Conservation (phyloP, 2,797 vertebrate species). For the Echiichthys vipera region DNA sequence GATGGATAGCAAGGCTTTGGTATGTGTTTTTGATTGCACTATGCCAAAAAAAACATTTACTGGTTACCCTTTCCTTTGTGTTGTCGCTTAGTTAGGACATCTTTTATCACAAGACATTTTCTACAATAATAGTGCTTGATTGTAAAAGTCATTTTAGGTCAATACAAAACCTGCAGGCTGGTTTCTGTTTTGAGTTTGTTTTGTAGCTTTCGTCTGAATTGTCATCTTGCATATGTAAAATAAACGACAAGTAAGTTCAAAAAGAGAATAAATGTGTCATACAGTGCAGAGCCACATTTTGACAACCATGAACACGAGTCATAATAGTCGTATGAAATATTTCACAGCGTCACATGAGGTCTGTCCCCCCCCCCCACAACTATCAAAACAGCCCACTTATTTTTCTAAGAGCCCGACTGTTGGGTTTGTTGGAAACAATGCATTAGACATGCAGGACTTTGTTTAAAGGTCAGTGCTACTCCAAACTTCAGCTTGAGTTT, state of each 20-base stretch:
- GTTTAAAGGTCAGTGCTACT: slow-evolving; percentile 61
- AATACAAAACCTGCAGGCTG: not conserved
- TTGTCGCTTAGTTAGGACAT: not conserved
- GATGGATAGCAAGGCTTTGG: slow-evolving; percentile 1
- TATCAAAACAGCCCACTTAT: slow-evolving; percentile 10
- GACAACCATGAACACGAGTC: not conserved
- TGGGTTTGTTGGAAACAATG: slow-evolving; percentile 34
- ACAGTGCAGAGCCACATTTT: slow-evolving; percentile 1
- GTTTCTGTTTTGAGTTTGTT: not conserved
- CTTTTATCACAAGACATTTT: not conserved
- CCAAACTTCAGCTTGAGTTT: slow-evolving; percentile 56
- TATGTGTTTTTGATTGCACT: slow-evolving; percentile 2
- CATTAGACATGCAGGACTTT: slow-evolving; percentile 35
- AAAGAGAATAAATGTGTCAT: slow-evolving; percentile 1
- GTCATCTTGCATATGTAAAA: not conserved
- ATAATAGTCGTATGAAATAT: slow-evolving; percentile 4
- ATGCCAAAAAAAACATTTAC: not conserved
- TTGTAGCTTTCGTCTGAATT: not conserved
- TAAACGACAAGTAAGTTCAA: not conserved
- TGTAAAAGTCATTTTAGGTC: not conserved
- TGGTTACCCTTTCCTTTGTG: slow-evolving; percentile 31
- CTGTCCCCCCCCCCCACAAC: not conserved
- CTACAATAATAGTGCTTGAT: not conserved
- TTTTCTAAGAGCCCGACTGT: slow-evolving; percentile 31
- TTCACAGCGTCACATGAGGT: not conserved